Evolutionary conservation across 2,113 vertebrate species (phyloP).

Genomic region (Lagopus leucura): DNA sequence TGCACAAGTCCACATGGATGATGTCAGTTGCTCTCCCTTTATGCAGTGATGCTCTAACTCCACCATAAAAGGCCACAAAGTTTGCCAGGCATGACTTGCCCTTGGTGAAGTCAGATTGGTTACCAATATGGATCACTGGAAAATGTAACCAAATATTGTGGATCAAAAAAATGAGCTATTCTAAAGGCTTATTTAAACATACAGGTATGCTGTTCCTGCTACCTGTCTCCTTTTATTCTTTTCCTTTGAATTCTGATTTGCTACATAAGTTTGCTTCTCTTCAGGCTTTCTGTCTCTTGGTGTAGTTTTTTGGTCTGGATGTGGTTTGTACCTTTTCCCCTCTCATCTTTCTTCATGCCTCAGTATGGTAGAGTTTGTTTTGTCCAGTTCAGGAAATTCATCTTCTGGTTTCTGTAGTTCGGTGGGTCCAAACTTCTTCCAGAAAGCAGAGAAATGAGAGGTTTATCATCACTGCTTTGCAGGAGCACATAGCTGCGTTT

Average conservation of each 20-base stretch:
- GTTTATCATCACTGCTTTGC: not conserved
- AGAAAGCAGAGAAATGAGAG: not conserved
- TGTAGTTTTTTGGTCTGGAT: not conserved
- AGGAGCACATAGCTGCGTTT: not conserved
- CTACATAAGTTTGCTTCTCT: not conserved
- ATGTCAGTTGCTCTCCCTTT: too few species aligned
- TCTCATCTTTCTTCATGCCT: not conserved
- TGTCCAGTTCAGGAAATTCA: not conserved
- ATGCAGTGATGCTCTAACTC: too few species aligned
- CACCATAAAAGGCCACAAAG: too few species aligned
- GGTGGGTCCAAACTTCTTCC: not conserved
- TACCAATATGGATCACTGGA: not conserved
- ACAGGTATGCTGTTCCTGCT: not conserved
- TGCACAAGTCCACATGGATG: too few species aligned
- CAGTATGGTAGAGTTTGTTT: not conserved
- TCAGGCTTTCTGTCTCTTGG: not conserved
- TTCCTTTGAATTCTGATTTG: not conserved
- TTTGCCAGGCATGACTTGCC: too few species aligned
- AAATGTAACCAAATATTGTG: not conserved
- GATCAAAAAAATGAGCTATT: not conserved
- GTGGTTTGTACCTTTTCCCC: not conserved
- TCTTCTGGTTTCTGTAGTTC: not conserved
- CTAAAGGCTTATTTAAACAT: not conserved
- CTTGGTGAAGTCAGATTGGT: too few species aligned
- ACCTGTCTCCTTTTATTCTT: not conserved